Evolutionary conservation across 92 coral and sea anemone genomes (phyloP).

Genomic region (Pocillopora grandis): DNA sequence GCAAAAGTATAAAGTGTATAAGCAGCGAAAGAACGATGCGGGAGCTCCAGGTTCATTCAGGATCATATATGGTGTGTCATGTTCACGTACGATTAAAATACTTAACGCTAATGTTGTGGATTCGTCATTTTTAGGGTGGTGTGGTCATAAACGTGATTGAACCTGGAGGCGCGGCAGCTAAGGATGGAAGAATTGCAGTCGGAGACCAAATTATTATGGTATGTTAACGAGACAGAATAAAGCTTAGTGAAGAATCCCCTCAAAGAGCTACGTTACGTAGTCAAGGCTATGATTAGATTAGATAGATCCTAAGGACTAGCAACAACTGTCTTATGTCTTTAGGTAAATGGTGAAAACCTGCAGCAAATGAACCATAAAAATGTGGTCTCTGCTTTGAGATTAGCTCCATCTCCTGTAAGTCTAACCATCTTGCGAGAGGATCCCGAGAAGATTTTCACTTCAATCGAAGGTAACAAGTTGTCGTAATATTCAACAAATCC

Average conservation of each 20-base stretch:
- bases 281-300: too few species aligned
- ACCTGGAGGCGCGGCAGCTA: constrained; percentile 56
- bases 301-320: background rate
- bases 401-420: constrained; percentile 67
- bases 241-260: too few species aligned
- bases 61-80: too few species aligned
- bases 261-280: too few species aligned
- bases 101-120: background rate
- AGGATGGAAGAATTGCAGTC: constrained; percentile 65
- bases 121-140: constrained; percentile 49
- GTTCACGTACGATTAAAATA: too few species aligned
- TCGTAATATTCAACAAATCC: too few species aligned
- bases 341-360: constrained; percentile 68
- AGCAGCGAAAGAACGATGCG: too few species aligned
- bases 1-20: too few species aligned
- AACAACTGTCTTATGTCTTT: background rate
- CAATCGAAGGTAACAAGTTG: constrained; percentile 55
- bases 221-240: background rate
- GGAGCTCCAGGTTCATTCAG: too few species aligned
- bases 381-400: constrained; percentile 67
- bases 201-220: constrained; percentile 80
- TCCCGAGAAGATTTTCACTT: constrained; percentile 72
- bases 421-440: constrained; percentile 64
- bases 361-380: constrained; percentile 47
- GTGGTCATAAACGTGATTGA: constrained; percentile 59